Base-by-base conservation (phyloP, 64 coral and sea anemone genomes). In the Actinia equina region DNA sequence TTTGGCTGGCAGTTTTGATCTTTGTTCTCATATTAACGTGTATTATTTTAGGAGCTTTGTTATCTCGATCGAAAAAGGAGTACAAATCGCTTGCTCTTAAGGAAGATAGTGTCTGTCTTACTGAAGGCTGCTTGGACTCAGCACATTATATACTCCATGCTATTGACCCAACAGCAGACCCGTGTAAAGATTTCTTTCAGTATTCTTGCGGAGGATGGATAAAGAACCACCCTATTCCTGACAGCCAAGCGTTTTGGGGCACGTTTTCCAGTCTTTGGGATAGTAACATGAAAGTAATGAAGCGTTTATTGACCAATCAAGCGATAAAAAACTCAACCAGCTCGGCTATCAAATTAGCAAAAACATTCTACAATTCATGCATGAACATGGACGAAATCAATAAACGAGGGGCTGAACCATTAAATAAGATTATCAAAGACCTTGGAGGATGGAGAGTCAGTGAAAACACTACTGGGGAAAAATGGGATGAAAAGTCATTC, bases 161-260 rank as follows among this genome's bases (percentile, higher is more conserved):
- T 3, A 88, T 96, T 62, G 85, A 96, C 41, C 55, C 46, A 15
- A 53, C 51, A 49, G 88, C 76, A 3, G 15, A 96, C n/a, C 94
- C 94, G 2, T 96, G 94, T 52, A 62, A 90, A 14, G 85, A 96
- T 77, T 96, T 96, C 86, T 96, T 93, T 84, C 79, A 96, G 17
- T 96, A 87, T 87, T 89, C 94, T 3, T 96, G 94, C 46, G 94
- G 94, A 57, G 94, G 94, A 15, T 96, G 94, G 94, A 51, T 87
- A 23, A 86, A 96, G 51, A 90, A 85, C 7, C 82, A 93, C 59
- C 88, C 88, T 4, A 96, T 96, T 63, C 94, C 94, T 22, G 91
- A 93, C 7, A 93, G 91, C 20, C 49, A 98, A 62, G 82, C 92
- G n/a, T 98, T 98, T 80, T 98, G 95, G 95, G 95, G 92, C 56